Percentiles rank a stretch among this genome's conserved stretches.
These are phyloP conservation scores for Staurois parvus DNA, from an alignment of 2,797 vertebrate species.

Conservation along the genomic window DNA sequence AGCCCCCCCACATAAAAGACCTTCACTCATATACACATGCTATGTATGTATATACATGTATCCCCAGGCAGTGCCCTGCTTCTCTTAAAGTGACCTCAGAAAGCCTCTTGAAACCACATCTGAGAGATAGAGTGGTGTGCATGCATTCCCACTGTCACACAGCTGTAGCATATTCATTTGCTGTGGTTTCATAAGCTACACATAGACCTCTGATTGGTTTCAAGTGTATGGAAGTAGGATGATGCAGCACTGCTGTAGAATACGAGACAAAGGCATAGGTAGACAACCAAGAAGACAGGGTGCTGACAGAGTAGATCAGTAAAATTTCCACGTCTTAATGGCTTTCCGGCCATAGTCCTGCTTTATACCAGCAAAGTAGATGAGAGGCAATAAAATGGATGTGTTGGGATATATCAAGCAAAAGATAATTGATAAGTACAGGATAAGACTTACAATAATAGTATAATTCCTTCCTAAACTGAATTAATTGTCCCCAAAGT, in stretches of 20 bases:
- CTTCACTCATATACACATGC: slow-evolving; percentile 37
- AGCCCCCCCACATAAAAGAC: slow-evolving; percentile 52
- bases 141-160: slow-evolving; percentile 12
- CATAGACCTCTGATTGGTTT: slow-evolving; percentile 18
- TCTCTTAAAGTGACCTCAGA: slow-evolving; percentile 48
- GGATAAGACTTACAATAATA: not conserved
- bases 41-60: slow-evolving; percentile 42
- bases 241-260: not conserved
- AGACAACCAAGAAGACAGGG: not conserved
- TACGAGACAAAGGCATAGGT: not conserved
- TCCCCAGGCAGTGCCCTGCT: slow-evolving; percentile 27
- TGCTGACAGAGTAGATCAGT: not conserved
- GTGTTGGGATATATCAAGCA: not conserved
- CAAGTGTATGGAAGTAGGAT: not conserved
- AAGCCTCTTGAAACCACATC: slow-evolving; percentile 52
- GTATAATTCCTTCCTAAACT: not conserved
- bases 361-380: not conserved
- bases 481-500: no score
- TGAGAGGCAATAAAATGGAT: not conserved
- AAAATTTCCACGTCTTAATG: not conserved
- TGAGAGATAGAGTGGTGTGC: slow-evolving; percentile 22
- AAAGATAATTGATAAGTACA: not conserved
- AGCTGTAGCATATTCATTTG: slow-evolving; percentile 26
- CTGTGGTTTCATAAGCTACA: slow-evolving; percentile 13
- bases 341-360: not conserved